A percentile compares a stretch with the other conserved stretches of the same genome.
phyloP scores from a whole-genome alignment of 1,140 invertebrate genomes.

The Drosophila nannoptera region DNA sequence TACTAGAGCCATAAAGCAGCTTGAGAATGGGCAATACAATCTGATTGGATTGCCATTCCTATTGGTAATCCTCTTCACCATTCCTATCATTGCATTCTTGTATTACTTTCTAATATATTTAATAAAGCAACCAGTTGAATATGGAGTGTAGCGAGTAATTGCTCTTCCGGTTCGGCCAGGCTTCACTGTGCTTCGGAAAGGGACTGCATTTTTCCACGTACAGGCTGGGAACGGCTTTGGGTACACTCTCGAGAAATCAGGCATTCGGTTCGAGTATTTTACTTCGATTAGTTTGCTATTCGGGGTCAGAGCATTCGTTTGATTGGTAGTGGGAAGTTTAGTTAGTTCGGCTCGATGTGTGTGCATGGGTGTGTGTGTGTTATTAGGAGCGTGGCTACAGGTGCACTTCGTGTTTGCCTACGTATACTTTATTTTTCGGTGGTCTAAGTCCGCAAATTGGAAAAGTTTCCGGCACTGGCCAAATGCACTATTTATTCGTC shows the following conservation, averaged over 20 bases:
- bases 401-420: slow-evolving; percentile 54
- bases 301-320: slow-evolving; percentile 26
- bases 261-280: slow-evolving; percentile 66
- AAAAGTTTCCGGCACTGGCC: slow-evolving; percentile 59
- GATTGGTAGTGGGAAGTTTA: slow-evolving; percentile 27
- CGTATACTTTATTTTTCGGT: slow-evolving; percentile 55
- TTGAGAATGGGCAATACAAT: no score
- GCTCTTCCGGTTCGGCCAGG: no score
- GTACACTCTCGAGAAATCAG: slow-evolving; percentile 69
- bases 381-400: slow-evolving; percentile 17
- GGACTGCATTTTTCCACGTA: no score
- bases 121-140: no score
- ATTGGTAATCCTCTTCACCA: no score
- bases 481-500: slow-evolving; percentile 59
- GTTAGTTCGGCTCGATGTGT: neutral
- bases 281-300: slow-evolving; percentile 69
- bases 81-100: no score
- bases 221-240: neutral
- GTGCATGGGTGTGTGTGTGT: neutral
- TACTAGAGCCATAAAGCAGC: no score
- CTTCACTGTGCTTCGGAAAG: no score
- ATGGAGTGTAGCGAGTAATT: no score
- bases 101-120: no score
- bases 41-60: no score
- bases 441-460: slow-evolving; percentile 61